A percentile compares a stretch with the other conserved stretches of the same genome.
Evolutionary conservation across 2,797 vertebrate genomes (phyloP).

Genomic region (Bovichtus variegatus): DNA sequence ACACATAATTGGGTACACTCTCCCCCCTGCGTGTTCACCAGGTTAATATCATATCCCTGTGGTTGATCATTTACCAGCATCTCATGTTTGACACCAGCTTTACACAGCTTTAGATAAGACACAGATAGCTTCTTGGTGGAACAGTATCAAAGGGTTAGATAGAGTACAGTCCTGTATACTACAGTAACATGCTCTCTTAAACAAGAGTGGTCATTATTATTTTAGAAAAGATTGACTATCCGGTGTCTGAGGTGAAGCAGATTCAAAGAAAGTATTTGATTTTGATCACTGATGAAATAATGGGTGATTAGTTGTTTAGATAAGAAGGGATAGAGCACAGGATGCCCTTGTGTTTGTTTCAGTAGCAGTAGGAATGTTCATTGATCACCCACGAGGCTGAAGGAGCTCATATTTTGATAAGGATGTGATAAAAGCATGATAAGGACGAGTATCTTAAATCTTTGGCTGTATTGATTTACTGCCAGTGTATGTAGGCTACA

Average conservation of each 20-base stretch:
- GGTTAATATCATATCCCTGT: constrained; percentile 31
- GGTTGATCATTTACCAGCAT: constrained; percentile 74
- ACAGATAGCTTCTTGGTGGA: constrained; percentile 34
- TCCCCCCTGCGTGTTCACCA: constrained; percentile 38
- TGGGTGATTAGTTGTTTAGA: constrained; percentile 68
- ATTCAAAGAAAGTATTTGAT: constrained; percentile 44
- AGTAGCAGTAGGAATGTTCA: constrained; percentile 78
- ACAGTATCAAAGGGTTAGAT: constrained; percentile 35
- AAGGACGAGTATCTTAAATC: constrained; percentile 80
- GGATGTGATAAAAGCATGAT: constrained; percentile 76
- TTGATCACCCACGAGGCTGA: constrained; percentile 66
- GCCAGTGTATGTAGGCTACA: constrained; percentile 31
- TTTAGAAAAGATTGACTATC: not conserved
- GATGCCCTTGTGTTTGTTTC: constrained; percentile 77
- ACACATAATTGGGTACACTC: not conserved
- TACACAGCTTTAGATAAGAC: constrained; percentile 68
- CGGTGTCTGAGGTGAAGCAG: constrained; percentile 5
- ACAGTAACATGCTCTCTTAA: not conserved
- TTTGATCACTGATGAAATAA: constrained; percentile 61
- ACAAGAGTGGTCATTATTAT: not conserved
- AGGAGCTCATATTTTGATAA: constrained; percentile 81
- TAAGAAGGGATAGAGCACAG: constrained; percentile 51
- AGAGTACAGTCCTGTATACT: constrained; percentile 22
- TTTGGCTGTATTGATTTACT: constrained; percentile 78
- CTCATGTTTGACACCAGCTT: constrained; percentile 63